These are phyloP conservation scores for Drosophila atroscutellata DNA, from an alignment of 2,888 invertebrate species.

Conservation along the genomic window DNA sequence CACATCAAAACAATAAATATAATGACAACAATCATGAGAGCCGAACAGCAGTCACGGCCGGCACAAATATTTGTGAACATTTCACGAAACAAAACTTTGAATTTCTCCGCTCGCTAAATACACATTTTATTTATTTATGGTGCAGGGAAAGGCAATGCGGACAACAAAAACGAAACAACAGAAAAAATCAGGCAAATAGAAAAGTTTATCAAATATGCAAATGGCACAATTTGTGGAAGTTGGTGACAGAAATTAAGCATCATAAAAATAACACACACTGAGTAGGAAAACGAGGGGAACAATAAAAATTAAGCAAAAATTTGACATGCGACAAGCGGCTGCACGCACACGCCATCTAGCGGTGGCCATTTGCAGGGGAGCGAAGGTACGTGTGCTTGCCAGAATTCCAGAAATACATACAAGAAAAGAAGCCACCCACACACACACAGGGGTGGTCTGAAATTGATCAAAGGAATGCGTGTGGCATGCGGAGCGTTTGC, in stretches of 20 bases:
- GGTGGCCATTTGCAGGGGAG: conserved; percentile 19
- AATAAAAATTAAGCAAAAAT: conserved; percentile 23
- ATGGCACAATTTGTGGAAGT: conserved; percentile 37
- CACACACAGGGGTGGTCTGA: conserved; percentile 27
- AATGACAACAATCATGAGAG: conserved; percentile 60
- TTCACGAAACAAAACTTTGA: conserved; percentile 56
- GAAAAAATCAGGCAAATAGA: background rate
- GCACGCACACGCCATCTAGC: conserved; percentile 49
- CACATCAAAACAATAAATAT: conserved; percentile 53
- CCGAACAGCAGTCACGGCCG: conserved; percentile 31
- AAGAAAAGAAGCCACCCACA: conserved; percentile 17
- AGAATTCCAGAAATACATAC: conserved; percentile 44
- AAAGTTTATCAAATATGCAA: conserved; percentile 70
- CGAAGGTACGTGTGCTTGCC: conserved; percentile 41
- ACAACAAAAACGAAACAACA: background rate
- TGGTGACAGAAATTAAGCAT: conserved; percentile 73
- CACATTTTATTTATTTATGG: conserved; percentile 68
- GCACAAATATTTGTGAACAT: conserved; percentile 55
- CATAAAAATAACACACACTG: conserved; percentile 57
- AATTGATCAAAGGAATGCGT: conserved; percentile 69
- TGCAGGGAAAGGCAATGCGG: conserved; percentile 4
- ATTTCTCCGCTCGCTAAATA: conserved; percentile 53
- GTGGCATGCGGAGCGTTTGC: conserved; percentile 34
- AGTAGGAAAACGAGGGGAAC: conserved; percentile 6
- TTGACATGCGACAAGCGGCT: conserved; percentile 50